Evolutionary conservation across 1,140 invertebrate genomes (phyloP), one percentile per base, ranked within the genome.

Genomic region (Linepithema humile): DNA sequence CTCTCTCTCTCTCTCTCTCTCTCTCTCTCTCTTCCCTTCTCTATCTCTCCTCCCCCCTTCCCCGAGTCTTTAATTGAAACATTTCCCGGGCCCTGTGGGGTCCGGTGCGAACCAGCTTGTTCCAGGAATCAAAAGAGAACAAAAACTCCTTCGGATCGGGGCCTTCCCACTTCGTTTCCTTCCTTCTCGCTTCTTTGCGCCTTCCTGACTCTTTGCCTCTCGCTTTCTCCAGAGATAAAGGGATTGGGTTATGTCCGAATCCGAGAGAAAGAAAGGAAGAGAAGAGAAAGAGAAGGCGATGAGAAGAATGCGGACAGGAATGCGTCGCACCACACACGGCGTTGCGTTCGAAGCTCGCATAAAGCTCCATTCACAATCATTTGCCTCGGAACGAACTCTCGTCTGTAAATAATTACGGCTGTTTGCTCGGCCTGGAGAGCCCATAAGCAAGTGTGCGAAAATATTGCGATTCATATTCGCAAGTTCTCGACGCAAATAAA

Each of bases 321-420:
- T 90, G 88, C 88, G 85, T 87, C 77, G 85, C 88, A 90, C 88
- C 88, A 85, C 88, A 90, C 88, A 90, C 88, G 62, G 88, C 82
- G 88, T 53, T 87, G 75, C 72, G 29, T 57, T 57, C 69, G 29
- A 48, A 74, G 48, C 64, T 80, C 55, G 69, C 70, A 38, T 90
- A 89, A 90, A 83, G 89, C 85, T 80, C 59, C 86, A 86, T 90
- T 90, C 86, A 90, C 88, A 86, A 84, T 50, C 40, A 67, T 32
- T 60, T 84, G 53, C 9, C 48, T 35, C 32, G n/a, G 4, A 74
- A 67, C 32, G 23, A 43, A 48, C 10, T 38, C 45, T 48, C 12
- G 23, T 32, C 15, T 40, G 75, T 53, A 35, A 60, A 26, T 85
- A 85, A 65, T 83, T 40, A 40, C 10, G 53, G 50, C 26, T n/a